Base-by-base conservation (phyloP, 2,113 vertebrate genomes). In the Centropus bengalensis region DNA sequence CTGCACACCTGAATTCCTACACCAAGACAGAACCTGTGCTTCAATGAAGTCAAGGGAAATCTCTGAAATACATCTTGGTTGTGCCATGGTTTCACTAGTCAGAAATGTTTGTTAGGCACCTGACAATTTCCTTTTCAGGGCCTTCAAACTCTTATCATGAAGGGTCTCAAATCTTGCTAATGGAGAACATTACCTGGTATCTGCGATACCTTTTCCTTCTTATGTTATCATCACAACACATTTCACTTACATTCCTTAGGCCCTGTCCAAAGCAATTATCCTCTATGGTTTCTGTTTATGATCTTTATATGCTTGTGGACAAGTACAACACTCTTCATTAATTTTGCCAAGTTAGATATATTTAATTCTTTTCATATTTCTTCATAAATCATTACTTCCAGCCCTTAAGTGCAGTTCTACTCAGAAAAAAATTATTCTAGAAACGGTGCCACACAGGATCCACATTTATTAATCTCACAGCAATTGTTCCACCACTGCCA, bases 111-210 rank as follows among this genome's bases (percentile, higher is more conserved):
- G 75, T 77, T 92, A 74, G 81, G 92, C 87, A 88, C n/a, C 88
- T 79, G 94, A 82, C 85, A 83, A 82, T 75, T 78, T 71, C 69
- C 14, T 44, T 87, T 54, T 58, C 63, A 96, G 85, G 89, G 79
- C 44, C 93, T 96, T 93, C 78, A 60, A 87, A 78, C 44, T 91
- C 60, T 69, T 79, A 92, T 95, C 97, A 83, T 91, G 88, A 97
- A 75, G 94, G 90, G 86, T 95, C 94, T 97, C 97, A 97, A 96
- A 96, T 97, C 97, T 97, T 88, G 89, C 85, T 97, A 97, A 97
- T 94, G 96, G 95, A 96, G 90, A 93, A 96, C 93, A 97, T 96
- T 97, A 98, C 96, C 94, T 77, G 47, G 87, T 96, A 96, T 94
- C 97, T 80, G 94, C 91, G 94, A 96, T 96, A 96, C 94, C 96